phyloP scores from a whole-genome alignment of 2,113 vertebrate species.

The Anarhynchus alexandrinus region DNA sequence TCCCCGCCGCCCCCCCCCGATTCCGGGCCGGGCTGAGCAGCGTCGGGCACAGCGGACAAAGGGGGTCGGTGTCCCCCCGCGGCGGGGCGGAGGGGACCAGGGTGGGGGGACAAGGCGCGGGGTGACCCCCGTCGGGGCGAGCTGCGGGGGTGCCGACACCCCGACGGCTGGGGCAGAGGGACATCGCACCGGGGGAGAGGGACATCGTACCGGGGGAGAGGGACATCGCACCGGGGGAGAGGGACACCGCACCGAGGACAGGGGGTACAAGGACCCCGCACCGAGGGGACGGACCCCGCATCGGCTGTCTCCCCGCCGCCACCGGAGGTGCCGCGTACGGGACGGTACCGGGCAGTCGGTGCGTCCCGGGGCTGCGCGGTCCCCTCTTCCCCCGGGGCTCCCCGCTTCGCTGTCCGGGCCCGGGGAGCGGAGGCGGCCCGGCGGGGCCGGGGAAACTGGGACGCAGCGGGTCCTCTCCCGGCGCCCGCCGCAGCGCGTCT shows the following conservation, averaged over 20 bases:
- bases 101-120: not conserved
- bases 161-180: not conserved
- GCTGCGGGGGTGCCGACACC: too few species aligned
- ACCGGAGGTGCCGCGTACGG: not conserved
- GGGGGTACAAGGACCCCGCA: not conserved
- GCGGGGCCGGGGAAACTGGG: not conserved
- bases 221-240: not conserved
- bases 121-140: not conserved
- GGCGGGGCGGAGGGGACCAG: not conserved
- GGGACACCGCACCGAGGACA: not conserved
- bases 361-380: not conserved
- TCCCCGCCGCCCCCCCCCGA: not conserved
- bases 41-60: not conserved
- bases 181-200: not conserved
- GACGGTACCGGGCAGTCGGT: not conserved
- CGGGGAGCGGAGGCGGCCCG: not conserved
- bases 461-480: not conserved
- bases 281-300: not conserved
- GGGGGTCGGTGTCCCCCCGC: not conserved
- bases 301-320: not conserved
- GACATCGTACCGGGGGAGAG: not conserved
- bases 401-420: not conserved
- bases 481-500: not conserved
- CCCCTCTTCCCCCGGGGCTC: not conserved
- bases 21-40: not conserved